These are phyloP conservation scores for Sebastolobus alascanus DNA, from an alignment of 2,797 vertebrate species.

Conservation along the genomic window DNA sequence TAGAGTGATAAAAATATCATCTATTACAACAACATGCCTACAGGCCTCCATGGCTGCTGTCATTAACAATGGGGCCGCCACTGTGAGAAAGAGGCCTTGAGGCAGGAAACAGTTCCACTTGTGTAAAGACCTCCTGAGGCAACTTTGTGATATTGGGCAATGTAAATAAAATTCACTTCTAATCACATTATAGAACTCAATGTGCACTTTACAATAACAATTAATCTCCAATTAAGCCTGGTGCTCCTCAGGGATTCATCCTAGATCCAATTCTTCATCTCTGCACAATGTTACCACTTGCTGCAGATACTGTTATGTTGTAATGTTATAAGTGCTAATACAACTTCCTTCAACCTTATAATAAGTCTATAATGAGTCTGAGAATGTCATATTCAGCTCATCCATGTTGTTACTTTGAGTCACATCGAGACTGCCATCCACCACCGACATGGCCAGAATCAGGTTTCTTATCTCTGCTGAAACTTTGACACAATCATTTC, in stretches of 20 bases:
- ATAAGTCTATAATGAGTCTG: not conserved
- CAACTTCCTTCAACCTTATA: not conserved
- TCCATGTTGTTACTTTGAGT: not conserved
- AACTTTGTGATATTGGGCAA: not conserved
- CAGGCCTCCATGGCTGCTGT: slow-evolving; percentile 21
- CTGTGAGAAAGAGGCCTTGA: slow-evolving; percentile 30
- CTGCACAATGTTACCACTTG: not conserved
- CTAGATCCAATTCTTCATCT: not conserved
- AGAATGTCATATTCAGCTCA: not conserved
- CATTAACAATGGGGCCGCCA: slow-evolving; percentile 32
- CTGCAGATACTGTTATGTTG: not conserved
- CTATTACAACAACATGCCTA: slow-evolving; percentile 19
- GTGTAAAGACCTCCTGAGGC: not conserved
- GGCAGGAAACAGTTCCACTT: slow-evolving; percentile 24
- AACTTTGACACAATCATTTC: not conserved
- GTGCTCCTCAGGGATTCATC: slow-evolving; percentile 13
- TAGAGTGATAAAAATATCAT: slow-evolving; percentile 23
- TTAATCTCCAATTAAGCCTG: not conserved
- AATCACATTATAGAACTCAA: slow-evolving; percentile 8
- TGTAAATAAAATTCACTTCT: slow-evolving; percentile 2
- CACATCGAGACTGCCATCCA: not conserved
- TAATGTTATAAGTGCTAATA: not conserved
- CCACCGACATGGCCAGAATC: not conserved
- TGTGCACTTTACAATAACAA: not conserved
- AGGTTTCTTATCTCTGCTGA: not conserved